Percentiles rank a stretch among this genome's conserved stretches.
phyloP scores from a whole-genome alignment of 2,888 invertebrate species.

The Sicus ferrugineus region DNA sequence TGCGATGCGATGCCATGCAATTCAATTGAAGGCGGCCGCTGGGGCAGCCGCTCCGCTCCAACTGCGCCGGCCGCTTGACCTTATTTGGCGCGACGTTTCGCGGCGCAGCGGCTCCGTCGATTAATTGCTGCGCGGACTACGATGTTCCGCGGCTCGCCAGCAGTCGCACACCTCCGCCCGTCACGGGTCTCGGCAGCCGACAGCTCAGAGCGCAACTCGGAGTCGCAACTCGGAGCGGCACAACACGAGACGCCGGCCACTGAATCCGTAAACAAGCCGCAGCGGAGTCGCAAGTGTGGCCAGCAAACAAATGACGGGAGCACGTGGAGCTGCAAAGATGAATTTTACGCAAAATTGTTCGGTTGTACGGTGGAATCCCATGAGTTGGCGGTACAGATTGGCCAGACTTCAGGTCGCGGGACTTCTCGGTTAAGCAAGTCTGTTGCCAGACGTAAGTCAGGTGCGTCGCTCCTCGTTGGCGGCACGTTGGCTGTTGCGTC shows the following conservation, averaged over 20 bases:
- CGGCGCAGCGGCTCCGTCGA: neutral
- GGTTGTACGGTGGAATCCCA: no score
- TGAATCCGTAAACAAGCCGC: neutral
- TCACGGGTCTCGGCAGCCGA: slow-evolving; percentile 6
- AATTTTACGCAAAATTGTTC: no score
- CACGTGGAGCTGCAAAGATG: no score
- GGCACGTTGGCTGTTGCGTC: neutral
- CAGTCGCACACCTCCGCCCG: slow-evolving; percentile 5
- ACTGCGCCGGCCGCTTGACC: slow-evolving; percentile 28
- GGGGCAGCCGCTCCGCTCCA: neutral
- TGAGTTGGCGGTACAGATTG: no score
- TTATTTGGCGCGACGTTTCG: slow-evolving; percentile 26
- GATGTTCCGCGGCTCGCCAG: neutral
- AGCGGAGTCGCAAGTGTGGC: no score
- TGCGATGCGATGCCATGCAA: slow-evolving; percentile 13
- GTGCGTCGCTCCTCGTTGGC: no score
- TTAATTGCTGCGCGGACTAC: slow-evolving; percentile 24
- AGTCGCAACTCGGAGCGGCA: neutral
- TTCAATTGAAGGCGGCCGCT: slow-evolving; percentile 3
- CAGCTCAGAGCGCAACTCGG: neutral
- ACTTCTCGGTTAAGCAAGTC: no score
- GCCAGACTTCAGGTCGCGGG: no score
- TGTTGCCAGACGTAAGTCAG: no score
- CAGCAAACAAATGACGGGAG: no score
- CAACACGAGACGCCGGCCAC: neutral